Base-by-base conservation (phyloP, 2,888 invertebrate species). In the Dichetophora obliterata region DNA sequence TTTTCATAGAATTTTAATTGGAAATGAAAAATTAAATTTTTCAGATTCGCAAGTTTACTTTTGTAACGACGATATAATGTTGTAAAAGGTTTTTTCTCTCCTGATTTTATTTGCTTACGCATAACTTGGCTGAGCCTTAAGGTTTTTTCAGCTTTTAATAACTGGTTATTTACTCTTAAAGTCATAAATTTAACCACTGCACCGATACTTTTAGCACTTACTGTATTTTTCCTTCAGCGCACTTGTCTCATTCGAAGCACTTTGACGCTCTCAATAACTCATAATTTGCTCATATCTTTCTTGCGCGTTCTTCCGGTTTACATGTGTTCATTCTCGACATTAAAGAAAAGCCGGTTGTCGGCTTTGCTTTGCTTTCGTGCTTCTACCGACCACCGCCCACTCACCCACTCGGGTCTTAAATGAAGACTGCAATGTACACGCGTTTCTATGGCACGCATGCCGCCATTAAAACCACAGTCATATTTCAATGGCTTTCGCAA, bases 401-500 rank as follows among this genome's bases (percentile, higher is more conserved):
- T 27, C 16, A 9, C 43, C 16, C 31, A 3, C 54, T 27, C 16
- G 9, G n/a, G n/a, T 34, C 31, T 16, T 54, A 16, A n/a, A 27
- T 54, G 54, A 5, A 16, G 59, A 24, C 68, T 16, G 71, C 57
- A 3, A 52, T 54, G 34, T 59, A 22, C 22, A 61, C 22, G 24
- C 66, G 43, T 19, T 61, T 63, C 70, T 70, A 54, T 74, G 24
- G 19, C 76, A 70, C 70, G 70, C 71, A 71, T 48, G 57, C 34
- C 43, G 71, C 43, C 59, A 59, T 48, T n/a, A 31, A 65, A 19
- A 3, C 37, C 43, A 43, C 34, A 43, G 71, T 24, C 43, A 59
- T 48, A 75, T 75, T 75, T 77, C 50, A 78, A 77, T 72, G 75
- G 75, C 54, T 76, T 74, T 72, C 66, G 72, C 79, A 79, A 80